phyloP scores from a whole-genome alignment of 2,888 invertebrate species.

The Heteropelma amictum region DNA sequence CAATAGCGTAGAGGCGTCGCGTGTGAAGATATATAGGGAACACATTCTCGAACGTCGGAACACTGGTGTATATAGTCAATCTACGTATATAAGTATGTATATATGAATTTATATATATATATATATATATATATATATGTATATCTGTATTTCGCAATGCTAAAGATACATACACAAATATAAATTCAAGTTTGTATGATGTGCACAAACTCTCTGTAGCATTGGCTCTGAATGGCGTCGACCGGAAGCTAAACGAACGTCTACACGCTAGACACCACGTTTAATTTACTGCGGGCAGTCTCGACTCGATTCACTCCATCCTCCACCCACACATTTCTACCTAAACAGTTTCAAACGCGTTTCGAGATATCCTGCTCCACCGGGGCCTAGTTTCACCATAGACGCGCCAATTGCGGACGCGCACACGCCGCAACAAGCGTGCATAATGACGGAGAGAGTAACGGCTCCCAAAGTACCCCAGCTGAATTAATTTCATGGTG shows the following conservation, averaged over 20 bases:
- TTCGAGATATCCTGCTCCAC: conserved; percentile 45
- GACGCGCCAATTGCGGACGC: conserved; percentile 28
- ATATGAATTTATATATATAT: not conserved
- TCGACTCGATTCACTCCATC: conserved; percentile 28
- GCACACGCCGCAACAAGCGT: conserved; percentile 39
- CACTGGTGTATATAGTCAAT: no score
- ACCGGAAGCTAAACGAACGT: conserved; percentile 53
- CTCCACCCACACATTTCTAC: conserved; percentile 38
- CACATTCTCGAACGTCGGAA: not conserved
- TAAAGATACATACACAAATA: not conserved
- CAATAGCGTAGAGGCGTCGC: conserved; percentile 18
- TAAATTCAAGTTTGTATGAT: conserved; percentile 9
- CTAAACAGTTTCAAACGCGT: conserved; percentile 61
- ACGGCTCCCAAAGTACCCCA: conserved; percentile 55
- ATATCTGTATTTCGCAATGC: not conserved
- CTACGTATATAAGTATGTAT: conserved; percentile 3
- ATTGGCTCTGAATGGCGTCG: conserved; percentile 46
- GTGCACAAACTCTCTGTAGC: conserved; percentile 27
- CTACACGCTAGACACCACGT: conserved; percentile 52
- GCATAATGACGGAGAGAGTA: conserved; percentile 54
- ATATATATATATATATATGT: not conserved
- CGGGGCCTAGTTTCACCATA: not conserved
- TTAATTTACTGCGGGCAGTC: conserved; percentile 58
- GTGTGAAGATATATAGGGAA: not conserved
- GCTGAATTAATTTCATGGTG: conserved; percentile 56